Base-by-base conservation (phyloP, 2,113 vertebrate genomes). In the Halichoeres trimaculatus region DNA sequence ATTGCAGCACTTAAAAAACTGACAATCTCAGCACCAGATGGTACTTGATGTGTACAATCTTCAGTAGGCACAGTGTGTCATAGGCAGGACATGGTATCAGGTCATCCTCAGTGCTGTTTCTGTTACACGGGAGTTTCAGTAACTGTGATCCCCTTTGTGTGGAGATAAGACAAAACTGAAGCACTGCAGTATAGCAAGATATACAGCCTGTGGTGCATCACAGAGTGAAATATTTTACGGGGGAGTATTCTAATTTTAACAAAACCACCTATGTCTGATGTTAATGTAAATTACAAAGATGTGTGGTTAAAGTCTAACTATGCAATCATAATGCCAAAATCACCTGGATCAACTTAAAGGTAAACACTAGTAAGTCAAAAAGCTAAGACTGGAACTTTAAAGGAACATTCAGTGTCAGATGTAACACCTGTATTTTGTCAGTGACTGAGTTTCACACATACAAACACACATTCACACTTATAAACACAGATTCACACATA, bases 71-170 rank as follows among this genome's bases (percentile, higher is more conserved):
- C 43, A n/a, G 30, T 8, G 2, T 41, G 52, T 55, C 40, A 52
- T 63, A 51, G 60, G 78, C 57, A 19, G 22, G 56, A 6, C 30
- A 3, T 16, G 8, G 43, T 41, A 43, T 64, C 58, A 57, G 10
- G 26, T 84, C 55, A 59, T 64, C 6, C 36, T 55, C 36, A 1
- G 4, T 17, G 20, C 6, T 30, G 30, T 30, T 30, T 30, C 30
- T 30, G 30, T 30, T 30, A 3, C 6, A 34, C 20, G 14, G 12
- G n/a, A 17, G 63, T 87, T 80, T 59, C 57, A 80, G n/a, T 69
- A 59, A 24, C 47, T 83, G 58, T 61, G 13, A 24, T 50, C 72
- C 65, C 53, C 40, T 61, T 51, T 53, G 26, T 61, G 40, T 59
- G 20, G 56, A 69, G 17, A 64, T 19, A 7, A 40, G 40, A 10